Evolutionary conservation across 2,113 vertebrate genomes (phyloP).

Genomic region (Himantopus leucocephalus): DNA sequence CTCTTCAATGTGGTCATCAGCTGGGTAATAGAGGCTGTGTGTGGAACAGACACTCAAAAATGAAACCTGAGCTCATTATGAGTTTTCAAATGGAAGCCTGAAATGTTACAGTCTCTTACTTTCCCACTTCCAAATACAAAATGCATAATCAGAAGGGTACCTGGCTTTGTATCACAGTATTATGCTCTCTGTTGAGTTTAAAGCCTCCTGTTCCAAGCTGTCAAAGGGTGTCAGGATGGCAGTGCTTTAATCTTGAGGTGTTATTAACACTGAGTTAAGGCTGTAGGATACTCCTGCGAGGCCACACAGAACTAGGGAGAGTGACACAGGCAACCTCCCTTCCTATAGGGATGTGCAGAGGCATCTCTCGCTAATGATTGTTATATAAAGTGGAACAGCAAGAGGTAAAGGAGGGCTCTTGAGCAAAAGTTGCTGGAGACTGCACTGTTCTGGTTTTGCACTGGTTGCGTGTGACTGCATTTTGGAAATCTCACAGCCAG

Average conservation of each 20-base stretch:
- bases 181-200: background rate
- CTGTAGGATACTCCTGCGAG: background rate
- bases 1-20: background rate
- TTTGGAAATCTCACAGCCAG: background rate
- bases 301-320: background rate
- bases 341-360: background rate
- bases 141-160: background rate
- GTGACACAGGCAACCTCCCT: background rate
- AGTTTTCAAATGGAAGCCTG: slow-evolving; percentile 5
- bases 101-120: background rate
- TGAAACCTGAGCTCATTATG: background rate
- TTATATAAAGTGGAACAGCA: background rate
- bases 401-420: background rate
- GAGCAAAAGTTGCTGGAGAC: background rate
- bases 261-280: background rate
- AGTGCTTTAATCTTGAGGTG: background rate
- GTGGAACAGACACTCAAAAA: background rate
- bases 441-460: background rate
- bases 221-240: background rate
- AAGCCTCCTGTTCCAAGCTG: background rate
- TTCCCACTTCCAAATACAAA: background rate
- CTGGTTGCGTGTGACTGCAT: background rate
- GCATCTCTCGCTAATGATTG: background rate
- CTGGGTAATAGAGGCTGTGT: background rate
- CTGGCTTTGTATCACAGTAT: background rate